Base-by-base conservation (phyloP, 2,797 vertebrate genomes). In the Pampus argenteus region DNA sequence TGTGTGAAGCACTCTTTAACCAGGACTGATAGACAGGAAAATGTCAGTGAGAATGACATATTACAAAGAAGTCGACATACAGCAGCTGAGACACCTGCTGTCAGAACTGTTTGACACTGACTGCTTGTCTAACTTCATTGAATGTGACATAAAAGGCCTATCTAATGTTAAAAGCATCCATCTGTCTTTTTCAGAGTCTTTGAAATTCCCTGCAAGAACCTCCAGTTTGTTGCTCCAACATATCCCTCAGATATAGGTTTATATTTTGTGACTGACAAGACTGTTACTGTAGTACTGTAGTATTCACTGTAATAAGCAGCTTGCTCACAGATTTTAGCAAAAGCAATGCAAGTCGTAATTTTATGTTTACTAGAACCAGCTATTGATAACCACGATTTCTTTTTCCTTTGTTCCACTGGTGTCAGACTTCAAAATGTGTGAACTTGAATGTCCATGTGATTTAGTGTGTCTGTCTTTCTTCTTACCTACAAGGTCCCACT, bases 401-500 rank as follows among this genome's bases (percentile, higher is more conserved):
- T 25, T 61, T n/a, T 9, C 2, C 50, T 34, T 28, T 40, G 9
- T 59, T 52, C 13, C 51, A 10, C 14, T 31, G 0, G 2, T 55
- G 5, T 40, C 20, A n/a, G 2, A 38, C 36, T 38, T 38, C 36
- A 11, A 38, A 13, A 38, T 38, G 10, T 14, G 36, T 29, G 2
- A 3, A 25, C 14, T 22, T 34, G 49, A 38, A 63, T 63, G 22
- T 49, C 4, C 38, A 13, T 40, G 38, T 40, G 38, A 40, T 17
- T 50, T 11, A 38, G 11, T 42, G 25, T 48, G 15, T 3, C 4
- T 44, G 44, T 26, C 20, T 25, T 20, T 51, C 31, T 31, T 81
- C 86, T 89, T 74, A 97, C 97, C 97, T 9, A 97, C 95, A 56
- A 97, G 94, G 81, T 98, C 96, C 96, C 96, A 97, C 83, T 98